A percentile compares a stretch with the other conserved stretches of the same genome.
phyloP scores from a whole-genome alignment of 2,888 invertebrate genomes.

The Spodoptera littoralis region DNA sequence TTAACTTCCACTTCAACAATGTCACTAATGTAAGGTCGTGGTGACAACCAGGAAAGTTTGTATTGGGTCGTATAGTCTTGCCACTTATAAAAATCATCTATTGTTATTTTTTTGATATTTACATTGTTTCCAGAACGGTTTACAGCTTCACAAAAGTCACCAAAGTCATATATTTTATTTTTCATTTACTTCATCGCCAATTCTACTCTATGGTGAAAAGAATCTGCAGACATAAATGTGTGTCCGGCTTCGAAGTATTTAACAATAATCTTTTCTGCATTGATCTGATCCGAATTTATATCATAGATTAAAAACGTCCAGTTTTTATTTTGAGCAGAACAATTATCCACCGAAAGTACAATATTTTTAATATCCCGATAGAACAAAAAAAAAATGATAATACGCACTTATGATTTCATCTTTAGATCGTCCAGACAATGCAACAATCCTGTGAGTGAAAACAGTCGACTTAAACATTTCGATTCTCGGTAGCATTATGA shows the following conservation, averaged over 20 bases:
- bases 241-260: constrained; percentile 9
- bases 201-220: constrained; percentile 10
- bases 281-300: constrained; percentile 7
- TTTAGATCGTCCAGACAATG: no score
- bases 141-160: constrained; percentile 1
- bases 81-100: constrained; percentile 9
- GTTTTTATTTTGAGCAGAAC: no score
- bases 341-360: no score
- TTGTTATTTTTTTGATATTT: constrained; percentile 1
- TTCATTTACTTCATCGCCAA: constrained; percentile 3
- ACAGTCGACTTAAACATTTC: no score
- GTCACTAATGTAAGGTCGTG: constrained; percentile 9
- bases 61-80: constrained; percentile 5
- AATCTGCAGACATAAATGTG: no score
- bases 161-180: neutral
- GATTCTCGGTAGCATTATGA: no score
- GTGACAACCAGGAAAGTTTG: constrained; percentile 3
- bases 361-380: no score
- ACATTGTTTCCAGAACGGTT: neutral
- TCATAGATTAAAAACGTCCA: constrained; percentile 4
- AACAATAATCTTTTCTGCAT: constrained; percentile 8
- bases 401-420: no score
- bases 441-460: no score
- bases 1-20: constrained; percentile 3
- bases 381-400: no score